phyloP scores from a whole-genome alignment of 2,113 vertebrate species.

The Hemibagrus wyckioides region DNA sequence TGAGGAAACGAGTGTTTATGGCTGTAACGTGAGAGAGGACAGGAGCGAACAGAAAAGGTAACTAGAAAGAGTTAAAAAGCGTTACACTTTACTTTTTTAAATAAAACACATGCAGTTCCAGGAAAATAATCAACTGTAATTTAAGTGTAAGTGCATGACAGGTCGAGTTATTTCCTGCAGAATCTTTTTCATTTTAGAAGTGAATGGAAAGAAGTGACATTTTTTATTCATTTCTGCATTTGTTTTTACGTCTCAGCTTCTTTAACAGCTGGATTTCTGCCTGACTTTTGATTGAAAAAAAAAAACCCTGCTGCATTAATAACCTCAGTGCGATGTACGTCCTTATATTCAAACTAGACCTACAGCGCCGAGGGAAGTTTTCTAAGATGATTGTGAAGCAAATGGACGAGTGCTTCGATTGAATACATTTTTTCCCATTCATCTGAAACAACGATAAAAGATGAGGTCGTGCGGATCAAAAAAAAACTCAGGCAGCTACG shows the following conservation, averaged over 20 bases:
- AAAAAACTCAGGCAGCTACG: constrained; percentile 8
- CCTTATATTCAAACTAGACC: neutral
- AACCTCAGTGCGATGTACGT: neutral
- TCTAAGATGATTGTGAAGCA: constrained; percentile 86
- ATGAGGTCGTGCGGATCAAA: constrained; percentile 44
- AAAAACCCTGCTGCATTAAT: neutral
- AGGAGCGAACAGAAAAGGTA: neutral
- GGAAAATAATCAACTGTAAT: neutral
- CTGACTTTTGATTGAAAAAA: neutral
- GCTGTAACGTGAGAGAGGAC: too few species aligned
- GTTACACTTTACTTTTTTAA: neutral
- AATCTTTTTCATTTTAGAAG: neutral
- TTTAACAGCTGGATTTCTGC: neutral
- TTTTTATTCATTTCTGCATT: neutral
- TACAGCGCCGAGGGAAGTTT: constrained; percentile 34
- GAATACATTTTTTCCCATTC: constrained; percentile 79
- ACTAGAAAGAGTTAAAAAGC: neutral
- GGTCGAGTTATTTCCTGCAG: neutral
- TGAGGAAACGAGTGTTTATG: too few species aligned
- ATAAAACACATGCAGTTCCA: neutral
- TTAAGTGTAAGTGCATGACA: neutral
- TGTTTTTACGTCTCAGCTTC: neutral
- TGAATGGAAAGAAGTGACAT: neutral
- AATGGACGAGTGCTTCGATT: constrained; percentile 87
- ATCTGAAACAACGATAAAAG: constrained; percentile 85